Conservation (phyloP, 2,797 vertebrate genomes). For the Halcyon smyrnensis region DNA sequence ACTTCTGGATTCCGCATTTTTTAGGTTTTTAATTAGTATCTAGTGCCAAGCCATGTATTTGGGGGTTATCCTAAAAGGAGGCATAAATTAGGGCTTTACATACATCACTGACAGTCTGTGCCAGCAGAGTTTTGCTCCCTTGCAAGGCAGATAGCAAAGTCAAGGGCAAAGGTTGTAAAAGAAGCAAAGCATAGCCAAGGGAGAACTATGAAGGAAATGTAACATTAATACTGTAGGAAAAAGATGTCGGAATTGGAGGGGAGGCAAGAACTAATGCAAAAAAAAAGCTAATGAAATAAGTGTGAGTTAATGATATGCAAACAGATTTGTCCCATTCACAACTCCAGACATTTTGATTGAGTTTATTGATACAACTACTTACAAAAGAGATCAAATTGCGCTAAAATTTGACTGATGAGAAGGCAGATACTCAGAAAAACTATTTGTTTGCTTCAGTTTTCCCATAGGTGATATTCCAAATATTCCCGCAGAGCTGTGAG, state of each 20-base stretch:
- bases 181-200: not conserved
- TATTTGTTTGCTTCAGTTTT: not conserved
- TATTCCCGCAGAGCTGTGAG: not conserved
- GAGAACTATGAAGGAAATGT: slow-evolving; percentile 4
- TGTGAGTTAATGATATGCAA: not conserved
- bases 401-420: not conserved
- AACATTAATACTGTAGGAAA: slow-evolving; percentile 1
- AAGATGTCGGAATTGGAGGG: not conserved
- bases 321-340: not conserved
- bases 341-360: not conserved
- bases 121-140: not conserved
- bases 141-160: not conserved
- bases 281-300: not conserved
- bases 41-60: not conserved
- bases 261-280: not conserved
- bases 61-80: not conserved
- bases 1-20: not conserved
- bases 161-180: not conserved
- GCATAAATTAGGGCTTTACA: not conserved
- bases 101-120: not conserved
- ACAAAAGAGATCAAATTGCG: not conserved
- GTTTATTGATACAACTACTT: not conserved
- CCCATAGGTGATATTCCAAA: not conserved
- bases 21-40: not conserved
- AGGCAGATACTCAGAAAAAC: not conserved